Evolutionary conservation across 1,140 invertebrate genomes (phyloP).

Genomic region (Ceratina japonica): DNA sequence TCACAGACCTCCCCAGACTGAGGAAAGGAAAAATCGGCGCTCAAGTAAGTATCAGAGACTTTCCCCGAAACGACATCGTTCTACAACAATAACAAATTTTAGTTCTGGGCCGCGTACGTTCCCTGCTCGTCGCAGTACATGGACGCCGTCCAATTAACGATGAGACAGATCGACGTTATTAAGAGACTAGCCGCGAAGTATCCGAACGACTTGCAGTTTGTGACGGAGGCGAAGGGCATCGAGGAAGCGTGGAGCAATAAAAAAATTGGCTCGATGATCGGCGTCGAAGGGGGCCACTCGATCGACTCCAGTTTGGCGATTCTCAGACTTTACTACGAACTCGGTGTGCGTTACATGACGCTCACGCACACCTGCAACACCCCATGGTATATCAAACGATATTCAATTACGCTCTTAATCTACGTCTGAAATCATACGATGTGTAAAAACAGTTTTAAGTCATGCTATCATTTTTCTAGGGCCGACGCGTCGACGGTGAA

Average conservation of each 20-base stretch:
- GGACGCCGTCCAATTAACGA: slow-evolving; percentile 86
- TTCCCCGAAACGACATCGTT: not conserved
- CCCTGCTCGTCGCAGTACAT: slow-evolving; percentile 83
- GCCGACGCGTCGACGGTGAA: slow-evolving; percentile 71
- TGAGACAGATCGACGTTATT: slow-evolving; percentile 91
- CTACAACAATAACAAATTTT: slow-evolving; percentile 8
- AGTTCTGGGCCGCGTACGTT: slow-evolving; percentile 86
- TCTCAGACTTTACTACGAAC: slow-evolving; percentile 84
- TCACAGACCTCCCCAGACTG: slow-evolving; percentile 82
- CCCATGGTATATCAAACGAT: slow-evolving; percentile 81
- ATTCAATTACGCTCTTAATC: not conserved
- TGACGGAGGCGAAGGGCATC: slow-evolving; percentile 78
- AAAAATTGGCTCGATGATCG: slow-evolving; percentile 86
- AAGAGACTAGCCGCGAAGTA: slow-evolving; percentile 85
- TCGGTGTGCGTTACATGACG: slow-evolving; percentile 87
- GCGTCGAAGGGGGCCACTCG: slow-evolving; percentile 87
- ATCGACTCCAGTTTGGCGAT: slow-evolving; percentile 85
- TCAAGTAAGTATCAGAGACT: slow-evolving; percentile 78
- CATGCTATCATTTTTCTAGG: slow-evolving; percentile 59
- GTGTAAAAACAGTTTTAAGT: not conserved
- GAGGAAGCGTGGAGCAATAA: slow-evolving; percentile 77
- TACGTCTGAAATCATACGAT: not conserved
- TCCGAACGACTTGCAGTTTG: slow-evolving; percentile 81
- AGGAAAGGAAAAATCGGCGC: slow-evolving; percentile 81
- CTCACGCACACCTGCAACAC: slow-evolving; percentile 88